Evolutionary conservation across 2,797 vertebrate genomes (phyloP), one percentile per base, ranked within the genome.

Genomic region (Manis javanica): DNA sequence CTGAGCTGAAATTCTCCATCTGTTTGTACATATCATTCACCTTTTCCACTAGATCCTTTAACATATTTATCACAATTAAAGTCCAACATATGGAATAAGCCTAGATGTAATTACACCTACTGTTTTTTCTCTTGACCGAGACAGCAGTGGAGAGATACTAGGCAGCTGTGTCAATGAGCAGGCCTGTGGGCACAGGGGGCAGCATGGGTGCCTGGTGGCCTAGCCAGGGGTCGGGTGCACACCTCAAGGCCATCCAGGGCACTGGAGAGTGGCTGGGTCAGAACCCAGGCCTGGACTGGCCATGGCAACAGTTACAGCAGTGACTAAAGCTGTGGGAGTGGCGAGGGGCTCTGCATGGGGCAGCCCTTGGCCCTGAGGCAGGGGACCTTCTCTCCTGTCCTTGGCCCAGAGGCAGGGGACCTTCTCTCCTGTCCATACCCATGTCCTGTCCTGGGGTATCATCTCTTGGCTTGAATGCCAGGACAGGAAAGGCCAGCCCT

Each of bases 341-440:
- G 46, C 3, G 19, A 18, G 10, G 37, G 34, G 14, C 49, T 37
- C 37, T 7, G 1, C 11, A 0, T 19, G 13, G 42, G 29, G 14
- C 12, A 12, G 12, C n/a, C 1, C 10, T 9, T n/a, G 37, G 16
- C 37, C 53, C 5, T 19, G 26, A 81, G 31, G 4, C 6, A 19
- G 53, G 71, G 49, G 68, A 29, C 49, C 0, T 0, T 49, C 57
- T 57, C 14, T 0, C n/a, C 18, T 26, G 11, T 23, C 26, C 7
- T 9, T n/a, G 37, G 16, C 37, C 53, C 5, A 16, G 26, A 81
- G 31, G 4, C 6, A 19, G 53, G 71, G 49, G 68, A 29, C 49
- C 0, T 0, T 49, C 57, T 57, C 14, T 0, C n/a, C 18, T 26
- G 11, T 23, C 26, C 7, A 3, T 19, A 0, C 5, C 18, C 29